Conservation (phyloP, 2,113 vertebrate species). For the Craseonycteris thonglongyai region DNA sequence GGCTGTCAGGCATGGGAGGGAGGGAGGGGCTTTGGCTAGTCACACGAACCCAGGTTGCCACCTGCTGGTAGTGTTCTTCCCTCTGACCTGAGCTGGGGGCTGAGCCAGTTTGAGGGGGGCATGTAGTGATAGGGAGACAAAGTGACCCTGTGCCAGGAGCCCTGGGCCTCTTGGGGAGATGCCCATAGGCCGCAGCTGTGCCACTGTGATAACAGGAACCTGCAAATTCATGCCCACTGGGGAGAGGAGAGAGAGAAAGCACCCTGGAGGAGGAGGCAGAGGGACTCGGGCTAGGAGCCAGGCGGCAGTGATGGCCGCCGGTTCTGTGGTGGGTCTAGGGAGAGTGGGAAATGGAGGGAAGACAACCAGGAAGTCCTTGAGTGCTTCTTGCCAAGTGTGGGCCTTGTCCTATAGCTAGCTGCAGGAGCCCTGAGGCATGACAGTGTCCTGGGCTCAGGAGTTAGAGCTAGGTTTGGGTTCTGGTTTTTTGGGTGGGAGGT, state of each 20-base stretch:
- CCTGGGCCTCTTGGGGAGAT: not conserved
- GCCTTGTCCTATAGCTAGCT: too few species aligned
- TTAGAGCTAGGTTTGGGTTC: not conserved
- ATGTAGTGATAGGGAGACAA: not conserved
- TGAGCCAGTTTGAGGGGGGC: not conserved
- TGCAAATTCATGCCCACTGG: not conserved
- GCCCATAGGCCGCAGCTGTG: too few species aligned
- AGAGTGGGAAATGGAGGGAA: not conserved
- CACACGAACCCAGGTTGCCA: not conserved
- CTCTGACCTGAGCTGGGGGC: not conserved
- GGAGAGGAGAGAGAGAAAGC: not conserved
- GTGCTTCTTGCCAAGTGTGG: not conserved
- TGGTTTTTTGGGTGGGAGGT: not conserved
- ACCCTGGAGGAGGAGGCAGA: not conserved
- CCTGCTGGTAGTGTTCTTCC: not conserved
- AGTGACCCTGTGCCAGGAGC: not conserved
- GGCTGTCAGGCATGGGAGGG: too few species aligned
- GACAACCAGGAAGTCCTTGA: not conserved
- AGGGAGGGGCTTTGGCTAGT: not conserved
- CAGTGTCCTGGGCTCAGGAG: not conserved
- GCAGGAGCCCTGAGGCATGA: not conserved
- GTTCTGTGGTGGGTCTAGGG: too few species aligned
- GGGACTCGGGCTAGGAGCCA: not conserved
- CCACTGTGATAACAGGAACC: not conserved
- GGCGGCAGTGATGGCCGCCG: not conserved